Evolutionary conservation across 2,888 invertebrate species (phyloP).

Genomic region (Kryphioiulus occultus): DNA sequence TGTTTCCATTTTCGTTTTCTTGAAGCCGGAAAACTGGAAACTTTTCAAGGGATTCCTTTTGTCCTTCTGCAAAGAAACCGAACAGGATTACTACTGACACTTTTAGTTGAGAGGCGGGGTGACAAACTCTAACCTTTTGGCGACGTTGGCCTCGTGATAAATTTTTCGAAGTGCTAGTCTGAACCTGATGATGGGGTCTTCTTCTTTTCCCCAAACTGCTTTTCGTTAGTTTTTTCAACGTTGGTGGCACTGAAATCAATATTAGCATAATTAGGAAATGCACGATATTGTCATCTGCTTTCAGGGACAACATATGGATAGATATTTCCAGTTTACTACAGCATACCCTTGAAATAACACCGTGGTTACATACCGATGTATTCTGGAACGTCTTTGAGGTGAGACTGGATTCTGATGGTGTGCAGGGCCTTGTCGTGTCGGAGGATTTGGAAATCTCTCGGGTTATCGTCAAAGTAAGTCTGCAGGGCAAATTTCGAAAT

Average conservation of each 20-base stretch:
- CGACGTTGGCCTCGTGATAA: constrained; percentile 54
- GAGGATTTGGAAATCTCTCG: constrained; percentile 82
- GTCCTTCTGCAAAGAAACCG: constrained; percentile 67
- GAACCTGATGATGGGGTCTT: background rate
- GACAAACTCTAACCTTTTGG: constrained; percentile 55
- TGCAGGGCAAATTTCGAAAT: constrained; percentile 60
- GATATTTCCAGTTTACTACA: too few species aligned
- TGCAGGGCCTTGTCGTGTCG: constrained; percentile 75
- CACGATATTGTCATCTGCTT: background rate
- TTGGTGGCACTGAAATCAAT: constrained; percentile 70
- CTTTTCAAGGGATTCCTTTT: constrained; percentile 74
- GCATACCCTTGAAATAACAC: background rate
- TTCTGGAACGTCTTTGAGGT: constrained; percentile 90
- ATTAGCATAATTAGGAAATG: background rate
- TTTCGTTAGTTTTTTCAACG: constrained; percentile 69
- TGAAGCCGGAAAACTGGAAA: constrained; percentile 70
- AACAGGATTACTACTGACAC: background rate
- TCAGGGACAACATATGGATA: too few species aligned
- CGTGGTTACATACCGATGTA: constrained; percentile 69
- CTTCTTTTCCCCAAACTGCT: constrained; percentile 39
- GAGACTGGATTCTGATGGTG: constrained; percentile 81
- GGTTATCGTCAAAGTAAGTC: constrained; percentile 92
- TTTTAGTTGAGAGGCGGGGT: constrained; percentile 39
- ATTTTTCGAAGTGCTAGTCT: background rate
- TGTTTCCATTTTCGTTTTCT: too few species aligned